Base-by-base conservation (phyloP, 2,888 invertebrate species). In the Pollenia amentaria region DNA sequence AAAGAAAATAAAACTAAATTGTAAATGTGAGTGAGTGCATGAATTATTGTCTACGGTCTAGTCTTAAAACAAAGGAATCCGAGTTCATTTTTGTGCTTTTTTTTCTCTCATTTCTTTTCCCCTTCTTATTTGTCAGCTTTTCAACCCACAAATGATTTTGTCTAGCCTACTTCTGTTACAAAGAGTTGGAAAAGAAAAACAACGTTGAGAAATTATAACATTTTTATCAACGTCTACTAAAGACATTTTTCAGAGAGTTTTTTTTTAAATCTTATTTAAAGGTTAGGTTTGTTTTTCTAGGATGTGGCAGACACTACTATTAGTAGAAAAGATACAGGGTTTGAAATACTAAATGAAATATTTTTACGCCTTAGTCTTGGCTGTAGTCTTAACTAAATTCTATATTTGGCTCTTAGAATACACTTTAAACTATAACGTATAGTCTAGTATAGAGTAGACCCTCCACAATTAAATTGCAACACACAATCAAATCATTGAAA, bases 21-120 rank as follows among this genome's bases (percentile, higher is more conserved):
- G 29, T 29, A 29, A 29, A 29, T 29, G 64, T 14, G 44, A n/a
- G 10, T 42, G 10, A 78, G 11, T 78, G 48, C 38, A 72, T 70
- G 73, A 55, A 82, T 85, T 83, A 60, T 83, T 79, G 69, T 81
- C 73, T 67, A 77, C 40, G 69, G 87, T 84, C 84, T 87, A 29
- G 73, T 81, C 78, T 82, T 70, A 73, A 78, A 78, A 84, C 87
- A 84, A 87, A 84, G 73, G 81, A 48, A 82, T 51, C 21, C 69
- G 51, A 51, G 10, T 60, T 75, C 42, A 77, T 73, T 73, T 79
- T 9, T 42, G 9, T 79, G 44, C 16, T 48, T 53, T 65, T 73
- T 42, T 11, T 9, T 51, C 8, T 70, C 21, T 53, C 55, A 16
- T n/a, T 75, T 48, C 51, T 69, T 69, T 64, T 18, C 12, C 38